Evolutionary conservation across 2,888 invertebrate genomes (phyloP).

Genomic region (Periphyllus acericola): DNA sequence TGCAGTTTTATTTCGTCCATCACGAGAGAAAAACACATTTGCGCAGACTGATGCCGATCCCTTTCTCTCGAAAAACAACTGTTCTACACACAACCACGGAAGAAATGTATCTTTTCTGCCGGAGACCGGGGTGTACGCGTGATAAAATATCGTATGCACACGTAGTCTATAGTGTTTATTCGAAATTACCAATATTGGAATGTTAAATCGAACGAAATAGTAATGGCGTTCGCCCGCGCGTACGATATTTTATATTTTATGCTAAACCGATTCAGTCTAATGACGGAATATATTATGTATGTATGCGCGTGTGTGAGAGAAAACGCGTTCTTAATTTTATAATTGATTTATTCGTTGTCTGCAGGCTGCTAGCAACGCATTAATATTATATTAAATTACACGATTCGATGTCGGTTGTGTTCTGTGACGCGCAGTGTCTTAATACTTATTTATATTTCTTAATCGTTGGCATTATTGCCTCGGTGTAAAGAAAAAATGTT

Average conservation of each 20-base stretch:
- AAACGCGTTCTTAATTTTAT: not conserved
- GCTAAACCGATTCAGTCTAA: not conserved
- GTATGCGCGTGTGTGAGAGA: not conserved
- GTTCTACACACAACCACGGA: not conserved
- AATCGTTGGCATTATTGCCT: not conserved
- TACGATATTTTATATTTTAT: not conserved
- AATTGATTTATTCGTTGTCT: not conserved
- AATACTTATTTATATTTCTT: not conserved
- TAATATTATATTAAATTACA: not conserved
- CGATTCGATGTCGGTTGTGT: not conserved
- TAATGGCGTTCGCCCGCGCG: not conserved
- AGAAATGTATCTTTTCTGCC: too few relatives aligned
- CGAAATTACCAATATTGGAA: too few relatives aligned
- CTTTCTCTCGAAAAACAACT: not conserved
- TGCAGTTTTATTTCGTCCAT: not conserved
- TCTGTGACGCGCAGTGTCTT: not conserved
- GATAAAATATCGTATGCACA: too few relatives aligned
- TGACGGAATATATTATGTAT: too few relatives aligned
- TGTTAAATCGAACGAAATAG: too few relatives aligned
- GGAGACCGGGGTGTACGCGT: too few relatives aligned
- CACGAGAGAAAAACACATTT: not conserved
- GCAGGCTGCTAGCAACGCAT: not conserved
- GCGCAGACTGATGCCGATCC: not conserved
- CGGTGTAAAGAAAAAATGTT: not conserved
- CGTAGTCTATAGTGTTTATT: too few relatives aligned